Percentiles rank a stretch among this genome's conserved stretches.
These are phyloP conservation scores for Rhynchotus rufescens DNA, from an alignment of 2,797 vertebrate genomes.

Conservation along the genomic window DNA sequence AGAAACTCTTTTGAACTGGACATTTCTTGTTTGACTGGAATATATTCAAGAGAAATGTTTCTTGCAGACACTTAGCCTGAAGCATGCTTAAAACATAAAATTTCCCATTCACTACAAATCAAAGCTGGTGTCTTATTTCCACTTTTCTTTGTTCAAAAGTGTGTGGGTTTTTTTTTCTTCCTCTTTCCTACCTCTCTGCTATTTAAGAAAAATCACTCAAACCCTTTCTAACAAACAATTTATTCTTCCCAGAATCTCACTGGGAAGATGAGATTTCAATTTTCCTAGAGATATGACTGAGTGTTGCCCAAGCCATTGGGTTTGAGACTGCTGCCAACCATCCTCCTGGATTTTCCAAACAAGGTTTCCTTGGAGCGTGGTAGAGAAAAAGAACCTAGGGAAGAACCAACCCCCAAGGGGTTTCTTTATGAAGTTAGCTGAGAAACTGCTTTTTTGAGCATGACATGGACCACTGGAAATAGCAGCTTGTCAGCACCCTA, in stretches of 20 bases:
- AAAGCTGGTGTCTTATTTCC: neutral
- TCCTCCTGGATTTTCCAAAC: neutral
- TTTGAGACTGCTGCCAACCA: neutral
- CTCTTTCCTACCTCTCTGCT: neutral
- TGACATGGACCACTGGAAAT: neutral
- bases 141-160: neutral
- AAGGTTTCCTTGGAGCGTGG: neutral
- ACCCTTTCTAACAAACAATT: neutral
- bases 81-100: neutral
- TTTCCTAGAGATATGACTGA: neutral
- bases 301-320: neutral
- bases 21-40: fast-evolving
- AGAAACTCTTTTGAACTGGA: neutral
- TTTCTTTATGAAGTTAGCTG: neutral
- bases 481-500: neutral
- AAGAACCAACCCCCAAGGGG: neutral
- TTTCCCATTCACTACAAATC: neutral
- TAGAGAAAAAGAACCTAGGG: neutral
- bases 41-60: neutral
- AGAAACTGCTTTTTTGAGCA: neutral
- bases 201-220: neutral
- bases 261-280: neutral
- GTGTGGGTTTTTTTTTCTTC: neutral
- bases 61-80: neutral
- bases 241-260: neutral